Percentiles rank a stretch among this genome's conserved stretches.
Conservation (phyloP, 2,113 vertebrate species). For the Marcusenius ussheri region DNA sequence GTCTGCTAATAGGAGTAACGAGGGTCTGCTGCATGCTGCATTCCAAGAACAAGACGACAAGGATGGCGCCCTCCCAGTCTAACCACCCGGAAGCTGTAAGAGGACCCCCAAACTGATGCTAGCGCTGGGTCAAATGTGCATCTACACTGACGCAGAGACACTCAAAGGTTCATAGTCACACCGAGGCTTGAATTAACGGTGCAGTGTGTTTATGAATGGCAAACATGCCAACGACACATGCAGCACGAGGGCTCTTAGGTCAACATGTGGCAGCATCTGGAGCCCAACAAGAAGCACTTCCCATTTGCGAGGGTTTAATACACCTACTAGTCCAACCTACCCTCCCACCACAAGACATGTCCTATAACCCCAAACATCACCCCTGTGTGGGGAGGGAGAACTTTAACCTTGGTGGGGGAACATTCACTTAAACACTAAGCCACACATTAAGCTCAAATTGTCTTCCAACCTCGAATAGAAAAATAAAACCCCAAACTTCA, state of each 20-base stretch:
- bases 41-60: background rate
- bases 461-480: background rate
- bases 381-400: background rate
- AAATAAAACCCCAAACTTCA: background rate
- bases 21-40: background rate
- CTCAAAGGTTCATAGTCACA: background rate
- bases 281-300: background rate
- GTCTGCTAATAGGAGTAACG: background rate
- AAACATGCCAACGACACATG: background rate
- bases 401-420: background rate
- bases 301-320: background rate
- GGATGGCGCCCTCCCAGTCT: background rate
- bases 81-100: background rate
- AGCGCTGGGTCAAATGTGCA: background rate
- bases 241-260: background rate
- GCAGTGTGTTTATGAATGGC: background rate
- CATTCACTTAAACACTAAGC: background rate
- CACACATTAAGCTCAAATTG: background rate
- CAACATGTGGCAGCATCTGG: background rate
- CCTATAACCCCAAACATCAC: background rate
- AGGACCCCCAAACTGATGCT: background rate
- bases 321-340: background rate
- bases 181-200: background rate
- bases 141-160: background rate
- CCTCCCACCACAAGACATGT: background rate